Base-by-base conservation (phyloP, 1,140 invertebrate species). In the Zaprionus kolodkinae region DNA sequence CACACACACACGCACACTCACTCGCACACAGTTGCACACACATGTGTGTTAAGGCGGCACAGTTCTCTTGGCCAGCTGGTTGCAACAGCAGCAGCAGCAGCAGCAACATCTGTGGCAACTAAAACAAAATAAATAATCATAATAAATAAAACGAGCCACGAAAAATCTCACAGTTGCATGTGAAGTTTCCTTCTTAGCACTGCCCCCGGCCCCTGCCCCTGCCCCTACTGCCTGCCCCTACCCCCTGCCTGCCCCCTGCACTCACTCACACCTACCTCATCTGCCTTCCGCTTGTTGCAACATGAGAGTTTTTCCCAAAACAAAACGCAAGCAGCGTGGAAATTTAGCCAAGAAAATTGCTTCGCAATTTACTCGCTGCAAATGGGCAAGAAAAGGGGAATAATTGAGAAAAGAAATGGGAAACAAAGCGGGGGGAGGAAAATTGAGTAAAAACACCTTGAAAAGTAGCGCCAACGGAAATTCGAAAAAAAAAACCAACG, bases 61-160 rank as follows among this genome's bases (percentile, higher is more conserved):
- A 30, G 27, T 52, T 27, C 55, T 56, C 43, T 11, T 52, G 4
- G 56, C 66, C 68, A 56, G 68, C 68, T 71, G 68, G 30, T 48
- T 61, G 48, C 30, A 55, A 52, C 50, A 52, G 27, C 63, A 75
- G 25, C 15, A 33, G 35, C 27, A 2, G 38, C 59, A 45, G 52
- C 30, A 69, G 52, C 43, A 69, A 40, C 43, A 63, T 75, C 40
- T 64, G 67, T 45, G 52, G 57, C 80, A 81, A 76, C 45, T 86
- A 67, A 75, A 78, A 81, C 85, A 88, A 89, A 88, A 88, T 88
- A 88, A 88, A 88, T 89, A 88, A 88, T 88, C 80, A 88, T 81
- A 88, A 88, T 88, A 88, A 88, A 88, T 88, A 88, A 45, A 88
- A 88, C 85, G 84, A 87, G 84, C 80, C 84, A 81, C 80, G 77